Evolutionary conservation across 2,888 invertebrate species (phyloP).

Genomic region (Reticulitermes lucifugus): DNA sequence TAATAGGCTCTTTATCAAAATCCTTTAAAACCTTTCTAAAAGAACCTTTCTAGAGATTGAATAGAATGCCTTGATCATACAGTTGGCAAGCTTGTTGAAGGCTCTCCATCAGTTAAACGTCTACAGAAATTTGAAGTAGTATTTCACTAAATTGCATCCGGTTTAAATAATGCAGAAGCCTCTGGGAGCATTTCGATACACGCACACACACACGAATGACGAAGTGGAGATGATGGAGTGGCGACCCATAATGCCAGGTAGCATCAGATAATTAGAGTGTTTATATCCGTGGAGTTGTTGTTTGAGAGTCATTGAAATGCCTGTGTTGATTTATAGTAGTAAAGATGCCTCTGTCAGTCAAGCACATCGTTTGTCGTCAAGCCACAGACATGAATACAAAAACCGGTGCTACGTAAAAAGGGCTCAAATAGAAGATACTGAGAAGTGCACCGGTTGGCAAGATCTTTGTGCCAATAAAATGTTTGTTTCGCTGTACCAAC

Average conservation of each 20-base stretch:
- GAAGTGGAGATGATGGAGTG: not conserved
- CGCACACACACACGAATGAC: not conserved
- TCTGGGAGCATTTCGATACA: not conserved
- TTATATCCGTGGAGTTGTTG: too few relatives aligned
- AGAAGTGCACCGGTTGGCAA: too few relatives aligned
- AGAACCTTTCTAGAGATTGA: not conserved
- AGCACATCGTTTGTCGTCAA: too few relatives aligned
- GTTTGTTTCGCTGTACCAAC: too few relatives aligned
- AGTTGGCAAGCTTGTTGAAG: not conserved
- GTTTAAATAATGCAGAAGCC: not conserved
- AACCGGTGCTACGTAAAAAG: too few relatives aligned
- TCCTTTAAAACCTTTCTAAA: not conserved
- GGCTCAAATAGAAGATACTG: too few relatives aligned
- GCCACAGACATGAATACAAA: too few relatives aligned
- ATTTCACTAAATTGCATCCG: conserved; percentile 10
- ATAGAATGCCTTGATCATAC: not conserved
- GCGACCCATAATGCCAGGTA: not conserved
- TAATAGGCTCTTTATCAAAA: conserved; percentile 4
- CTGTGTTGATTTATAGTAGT: too few relatives aligned
- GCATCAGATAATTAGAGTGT: not conserved
- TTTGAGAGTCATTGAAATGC: too few relatives aligned
- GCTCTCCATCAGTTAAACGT: not conserved
- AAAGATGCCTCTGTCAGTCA: too few relatives aligned
- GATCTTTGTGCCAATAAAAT: too few relatives aligned
- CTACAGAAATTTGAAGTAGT: not conserved